Conservation (phyloP, 2,797 vertebrate genomes). For the Tarsius wallacei region DNA sequence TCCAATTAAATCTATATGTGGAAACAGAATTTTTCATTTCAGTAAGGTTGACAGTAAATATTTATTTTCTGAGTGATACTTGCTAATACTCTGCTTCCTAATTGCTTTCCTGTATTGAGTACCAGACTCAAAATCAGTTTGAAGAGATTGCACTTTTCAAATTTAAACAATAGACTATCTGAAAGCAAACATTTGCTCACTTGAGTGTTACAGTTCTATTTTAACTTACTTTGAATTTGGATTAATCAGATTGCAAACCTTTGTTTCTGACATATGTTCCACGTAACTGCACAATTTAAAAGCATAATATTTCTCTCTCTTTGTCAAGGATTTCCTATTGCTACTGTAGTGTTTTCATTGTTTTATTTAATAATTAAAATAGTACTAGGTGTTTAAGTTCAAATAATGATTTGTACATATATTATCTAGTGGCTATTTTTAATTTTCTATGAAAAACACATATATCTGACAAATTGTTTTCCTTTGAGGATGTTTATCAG, state of each 20-base stretch:
- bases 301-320: background rate
- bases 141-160: slow-evolving; percentile 71
- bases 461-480: background rate
- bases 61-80: slow-evolving; percentile 78
- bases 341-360: background rate
- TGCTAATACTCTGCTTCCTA: slow-evolving; percentile 77
- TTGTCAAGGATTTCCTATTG: slow-evolving; percentile 24
- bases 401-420: background rate
- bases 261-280: slow-evolving; percentile 32
- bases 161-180: slow-evolving; percentile 59
- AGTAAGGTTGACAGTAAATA: slow-evolving; percentile 74
- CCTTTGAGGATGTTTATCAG: background rate
- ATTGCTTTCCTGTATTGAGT: slow-evolving; percentile 70
- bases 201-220: slow-evolving; percentile 53
- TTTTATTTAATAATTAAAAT: background rate
- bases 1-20: slow-evolving; percentile 75
- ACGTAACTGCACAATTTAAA: slow-evolving; percentile 58
- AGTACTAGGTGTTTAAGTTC: background rate
- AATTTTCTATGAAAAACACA: background rate
- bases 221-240: slow-evolving; percentile 64
- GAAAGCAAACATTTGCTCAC: slow-evolving; percentile 76
- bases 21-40: slow-evolving; percentile 77
- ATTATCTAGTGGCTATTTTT: background rate
- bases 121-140: slow-evolving; percentile 68
- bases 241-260: slow-evolving; percentile 65